Percentiles rank a stretch among this genome's conserved stretches.
These are phyloP conservation scores for Peromyscus leucopus DNA, from an alignment of 2,113 vertebrate genomes.

Conservation along the genomic window DNA sequence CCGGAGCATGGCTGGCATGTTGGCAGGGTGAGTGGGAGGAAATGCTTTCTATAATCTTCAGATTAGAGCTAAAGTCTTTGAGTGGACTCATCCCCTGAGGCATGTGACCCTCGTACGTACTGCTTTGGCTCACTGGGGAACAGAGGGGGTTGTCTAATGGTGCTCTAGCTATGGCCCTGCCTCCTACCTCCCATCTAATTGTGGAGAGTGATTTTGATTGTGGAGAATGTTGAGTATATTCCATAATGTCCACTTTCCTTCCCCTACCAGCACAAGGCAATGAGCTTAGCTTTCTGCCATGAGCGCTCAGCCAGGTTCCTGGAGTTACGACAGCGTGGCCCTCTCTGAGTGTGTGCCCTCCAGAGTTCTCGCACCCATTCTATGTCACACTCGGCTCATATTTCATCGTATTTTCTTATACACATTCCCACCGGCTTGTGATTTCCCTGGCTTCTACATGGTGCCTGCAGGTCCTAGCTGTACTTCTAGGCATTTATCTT, in stretches of 20 bases:
- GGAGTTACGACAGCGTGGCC: neutral
- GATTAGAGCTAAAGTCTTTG: neutral
- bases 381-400: neutral
- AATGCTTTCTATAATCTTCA: neutral
- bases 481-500: neutral
- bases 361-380: neutral
- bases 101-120: neutral
- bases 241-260: neutral
- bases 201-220: neutral
- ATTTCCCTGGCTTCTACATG: neutral
- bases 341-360: neutral
- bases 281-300: neutral
- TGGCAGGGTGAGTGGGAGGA: accelerated
- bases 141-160: no score
- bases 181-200: neutral
- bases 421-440: no score
- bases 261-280: no score
- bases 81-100: neutral
- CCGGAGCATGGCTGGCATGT: neutral
- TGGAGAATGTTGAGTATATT: neutral
- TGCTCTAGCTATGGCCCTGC: neutral
- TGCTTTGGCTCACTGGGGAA: neutral
- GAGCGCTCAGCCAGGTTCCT: neutral
- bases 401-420: no score
- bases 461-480: neutral